phyloP scores from a whole-genome alignment of 1,140 invertebrate genomes.

The Caenorhabditis brenneri region DNA sequence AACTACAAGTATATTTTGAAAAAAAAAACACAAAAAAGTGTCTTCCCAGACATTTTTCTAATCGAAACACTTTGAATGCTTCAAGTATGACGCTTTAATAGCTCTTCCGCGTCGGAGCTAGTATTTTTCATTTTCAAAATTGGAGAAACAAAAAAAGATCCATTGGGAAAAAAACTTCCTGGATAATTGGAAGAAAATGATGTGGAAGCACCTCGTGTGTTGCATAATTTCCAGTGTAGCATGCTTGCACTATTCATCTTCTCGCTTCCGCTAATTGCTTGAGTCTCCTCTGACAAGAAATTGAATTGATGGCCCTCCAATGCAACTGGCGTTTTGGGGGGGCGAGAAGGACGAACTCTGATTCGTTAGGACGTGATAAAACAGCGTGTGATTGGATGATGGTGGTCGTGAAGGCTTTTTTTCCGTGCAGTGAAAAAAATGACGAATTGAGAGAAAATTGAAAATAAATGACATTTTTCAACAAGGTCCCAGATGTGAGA shows the following conservation, averaged over 20 bases:
- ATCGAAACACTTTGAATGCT: neutral
- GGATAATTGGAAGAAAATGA: slow-evolving; percentile 4
- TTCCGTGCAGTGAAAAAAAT: neutral
- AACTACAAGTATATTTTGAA: too few species aligned
- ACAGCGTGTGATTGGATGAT: slow-evolving; percentile 21
- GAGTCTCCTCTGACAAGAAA: slow-evolving; percentile 16
- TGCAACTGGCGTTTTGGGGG: neutral
- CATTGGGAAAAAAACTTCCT: neutral
- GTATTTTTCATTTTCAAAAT: neutral
- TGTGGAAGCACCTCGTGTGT: neutral
- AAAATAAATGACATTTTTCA: neutral
- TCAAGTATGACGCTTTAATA: neutral
- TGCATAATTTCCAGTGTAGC: neutral
- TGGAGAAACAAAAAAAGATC: neutral
- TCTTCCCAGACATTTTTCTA: neutral
- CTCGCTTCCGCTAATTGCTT: slow-evolving; percentile 17
- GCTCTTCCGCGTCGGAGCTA: neutral
- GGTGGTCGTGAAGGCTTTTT: neutral
- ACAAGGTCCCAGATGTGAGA: neutral
- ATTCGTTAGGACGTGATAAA: slow-evolving; percentile 13
- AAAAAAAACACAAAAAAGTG: neutral
- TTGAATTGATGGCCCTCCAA: slow-evolving; percentile 25
- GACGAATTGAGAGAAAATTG: slow-evolving; percentile 13
- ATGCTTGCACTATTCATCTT: slow-evolving; percentile 8
- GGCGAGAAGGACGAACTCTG: slow-evolving; percentile 19